Base-by-base conservation (phyloP, 2,113 vertebrate species). In the Lophura nycthemera region DNA sequence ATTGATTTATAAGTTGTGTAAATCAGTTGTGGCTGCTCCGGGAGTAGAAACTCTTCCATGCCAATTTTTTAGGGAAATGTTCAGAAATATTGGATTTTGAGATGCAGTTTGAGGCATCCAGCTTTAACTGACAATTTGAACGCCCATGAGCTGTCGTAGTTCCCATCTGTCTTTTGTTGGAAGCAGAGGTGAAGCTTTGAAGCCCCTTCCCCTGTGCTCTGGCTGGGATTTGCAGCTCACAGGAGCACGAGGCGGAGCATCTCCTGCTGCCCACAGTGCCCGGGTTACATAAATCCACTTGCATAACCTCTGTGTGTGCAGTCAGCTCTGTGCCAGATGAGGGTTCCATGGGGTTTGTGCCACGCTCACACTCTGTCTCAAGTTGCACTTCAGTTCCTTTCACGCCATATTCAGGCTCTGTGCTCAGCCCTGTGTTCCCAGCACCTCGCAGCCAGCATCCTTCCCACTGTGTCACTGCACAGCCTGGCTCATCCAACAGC, bases 351-450 rank as follows among this genome's bases (percentile, higher is more conserved):
- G 79, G 92, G 24, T 8, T 70, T 30, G 27, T 34, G 70, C 29
- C 93, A 42, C 83, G 13, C 66, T 84, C 86, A 86, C 0, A 9
- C 89, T 91, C 89, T 15, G 77, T 15, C 71, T 89, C 88, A 40
- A 32, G 16, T 48, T 24, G n/a, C 54, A 1, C 71, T 75, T 42
- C 4, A 63, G 48, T 18, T 83, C 50, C 63, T 78, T 13, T 52
- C 72, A 2, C 27, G 0, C 0, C 10, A n/a, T 19, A 0, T 30
- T 0, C 3, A 54, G 63, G 17, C 20, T 32, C 36, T 27, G 40
- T 60, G 72, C 63, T 11, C 43, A 43, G 64, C 86, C 83, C n/a
- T 5, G 11, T 16, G 16, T 2, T 56, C 63, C 83, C 75, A 1
- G 6, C 57, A 3, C 57, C 52, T 42, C 8, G 20, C 88, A 70